Evolutionary conservation across 2,797 vertebrate species (phyloP).

Genomic region (Falco rusticolus): DNA sequence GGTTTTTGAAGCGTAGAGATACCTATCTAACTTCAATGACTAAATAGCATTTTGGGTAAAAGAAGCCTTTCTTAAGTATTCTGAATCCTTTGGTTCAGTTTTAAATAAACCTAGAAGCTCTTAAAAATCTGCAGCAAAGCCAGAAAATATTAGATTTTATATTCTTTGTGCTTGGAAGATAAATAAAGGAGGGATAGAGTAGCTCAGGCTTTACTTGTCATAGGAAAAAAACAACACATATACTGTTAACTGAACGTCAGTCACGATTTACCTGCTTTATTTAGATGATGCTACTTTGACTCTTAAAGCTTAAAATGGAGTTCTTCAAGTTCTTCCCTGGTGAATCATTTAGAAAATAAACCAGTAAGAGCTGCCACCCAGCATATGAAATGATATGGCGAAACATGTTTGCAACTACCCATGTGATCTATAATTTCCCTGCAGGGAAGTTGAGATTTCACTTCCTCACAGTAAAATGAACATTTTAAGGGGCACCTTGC

Average conservation of each 20-base stretch:
- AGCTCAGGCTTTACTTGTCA: background rate
- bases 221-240: background rate
- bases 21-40: background rate
- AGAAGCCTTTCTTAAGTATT: background rate
- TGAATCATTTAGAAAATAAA: background rate
- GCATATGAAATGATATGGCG: background rate
- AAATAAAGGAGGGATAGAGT: conserved; percentile 1
- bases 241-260: conserved; percentile 1
- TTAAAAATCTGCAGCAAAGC: conserved; percentile 1
- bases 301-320: background rate
- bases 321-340: background rate
- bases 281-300: background rate
- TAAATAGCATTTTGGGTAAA: conserved; percentile 2
- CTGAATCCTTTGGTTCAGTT: background rate
- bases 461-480: background rate
- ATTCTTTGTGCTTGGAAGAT: conserved; percentile 2
- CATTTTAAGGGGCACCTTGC: background rate
- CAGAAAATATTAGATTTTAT: background rate
- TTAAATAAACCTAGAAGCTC: conserved; percentile 11
- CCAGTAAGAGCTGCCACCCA: background rate
- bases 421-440: background rate
- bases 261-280: background rate
- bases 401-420: background rate
- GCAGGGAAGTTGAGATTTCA: background rate
- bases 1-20: background rate